Base-by-base conservation (phyloP, 1,140 invertebrate genomes). In the Lutraria rhynchaena region DNA sequence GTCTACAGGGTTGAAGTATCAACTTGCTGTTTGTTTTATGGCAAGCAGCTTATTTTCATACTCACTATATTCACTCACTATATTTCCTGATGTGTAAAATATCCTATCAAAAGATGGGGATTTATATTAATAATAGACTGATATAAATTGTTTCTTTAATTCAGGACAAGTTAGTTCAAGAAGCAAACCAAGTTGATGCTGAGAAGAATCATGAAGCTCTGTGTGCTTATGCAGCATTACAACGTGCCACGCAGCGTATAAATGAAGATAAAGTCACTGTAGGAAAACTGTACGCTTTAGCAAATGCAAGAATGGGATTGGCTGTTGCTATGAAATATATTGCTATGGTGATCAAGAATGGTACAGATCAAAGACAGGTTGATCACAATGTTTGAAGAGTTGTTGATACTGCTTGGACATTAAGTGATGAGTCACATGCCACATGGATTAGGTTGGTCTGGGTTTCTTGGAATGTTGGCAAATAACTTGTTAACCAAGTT, bases 381-480 rank as follows among this genome's bases (percentile, higher is more conserved):
- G 44, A 55, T 27, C 55, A 49, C 41, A 19, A 29, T 13, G n/a
- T 63, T 17, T 70, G 53, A 46, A 69, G 58, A 67, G 22, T 86
- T 22, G 44, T 86, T 29, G 65, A 78, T 13, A 77, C 53, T 46
- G 85, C 83, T 24, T 67, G 55, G 37, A 67, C 63, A 53, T 53
- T 86, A 19, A 83, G 77, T 82, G 85, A 86, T 49, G 74, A 82
- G 29, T 73, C 65, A 41, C 63, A 73, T 17, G 74, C 69, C 27
- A 67, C 70, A 41, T 85, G 82, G 84, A 82, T 82, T n/a, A 85
- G 69, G 86, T 87, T 81, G 58, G 67, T 58, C n/a, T n/a, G n/a
- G n/a, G n/a, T n/a, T n/a, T n/a, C n/a, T n/a, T n/a, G n/a, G n/a
- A n/a, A n/a, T n/a, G n/a, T n/a, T n/a, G n/a, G n/a, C n/a, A n/a